These are phyloP conservation scores for Flabesymbios commensalis DNA, from an alignment of 2,888 invertebrate species.

Conservation along the genomic window DNA sequence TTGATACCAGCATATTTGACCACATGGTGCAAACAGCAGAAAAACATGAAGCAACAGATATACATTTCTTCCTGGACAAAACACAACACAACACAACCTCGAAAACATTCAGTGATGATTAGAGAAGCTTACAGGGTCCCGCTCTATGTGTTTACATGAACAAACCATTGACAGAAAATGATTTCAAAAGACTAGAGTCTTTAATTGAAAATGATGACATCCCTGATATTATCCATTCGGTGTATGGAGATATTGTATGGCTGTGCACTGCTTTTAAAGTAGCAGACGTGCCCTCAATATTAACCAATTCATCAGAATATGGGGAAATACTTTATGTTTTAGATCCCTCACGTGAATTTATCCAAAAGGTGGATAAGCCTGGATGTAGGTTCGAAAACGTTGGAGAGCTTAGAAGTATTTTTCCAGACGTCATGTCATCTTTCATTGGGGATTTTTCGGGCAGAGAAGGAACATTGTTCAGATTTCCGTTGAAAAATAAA, in stretches of 20 bases:
- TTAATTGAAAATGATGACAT: constrained; percentile 52
- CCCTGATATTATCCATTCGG: constrained; percentile 47
- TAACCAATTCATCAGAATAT: constrained; percentile 36
- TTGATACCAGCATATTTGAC: constrained; percentile 45
- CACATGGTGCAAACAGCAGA: constrained; percentile 46
- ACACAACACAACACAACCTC: constrained; percentile 36
- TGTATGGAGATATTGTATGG: constrained; percentile 56
- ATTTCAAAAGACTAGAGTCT: constrained; percentile 51
- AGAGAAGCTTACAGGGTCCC: constrained; percentile 52
- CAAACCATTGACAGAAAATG: constrained; percentile 43
- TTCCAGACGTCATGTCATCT: constrained; percentile 38
- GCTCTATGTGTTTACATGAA: constrained; percentile 55
- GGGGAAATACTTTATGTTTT: constrained; percentile 46
- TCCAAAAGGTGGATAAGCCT: constrained; percentile 37
- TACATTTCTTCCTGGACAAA: constrained; percentile 48
- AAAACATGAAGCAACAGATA: constrained; percentile 44
- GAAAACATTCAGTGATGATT: constrained; percentile 32
- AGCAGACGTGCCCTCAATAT: constrained; percentile 54
- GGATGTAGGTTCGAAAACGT: constrained; percentile 34
- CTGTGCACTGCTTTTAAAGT: constrained; percentile 56
- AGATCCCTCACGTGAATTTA: constrained; percentile 46
- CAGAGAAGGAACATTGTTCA: constrained; percentile 42
- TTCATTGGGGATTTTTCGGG: constrained; percentile 38
- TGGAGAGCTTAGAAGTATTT: constrained; percentile 15
- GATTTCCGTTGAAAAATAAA: constrained; percentile 49